Conservation (phyloP, 2,888 invertebrate species). For the Pollenia amentaria region DNA sequence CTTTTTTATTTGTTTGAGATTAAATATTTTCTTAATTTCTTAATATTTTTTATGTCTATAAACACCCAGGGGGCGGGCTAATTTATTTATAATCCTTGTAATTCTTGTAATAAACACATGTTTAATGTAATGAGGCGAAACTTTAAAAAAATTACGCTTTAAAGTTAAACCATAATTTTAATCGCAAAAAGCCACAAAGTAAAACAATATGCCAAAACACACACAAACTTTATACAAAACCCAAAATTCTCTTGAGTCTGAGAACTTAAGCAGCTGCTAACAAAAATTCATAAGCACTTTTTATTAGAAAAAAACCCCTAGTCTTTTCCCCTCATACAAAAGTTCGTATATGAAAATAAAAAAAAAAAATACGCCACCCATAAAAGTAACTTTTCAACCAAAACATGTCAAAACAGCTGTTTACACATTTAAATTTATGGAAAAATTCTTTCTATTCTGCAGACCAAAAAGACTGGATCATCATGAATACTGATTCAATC, state of each 20-base stretch:
- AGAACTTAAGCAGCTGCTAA: constrained; percentile 62
- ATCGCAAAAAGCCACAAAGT: constrained; percentile 33
- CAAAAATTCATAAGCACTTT: neutral
- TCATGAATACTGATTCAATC: constrained; percentile 34
- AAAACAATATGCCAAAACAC: constrained; percentile 44
- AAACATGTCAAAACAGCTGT: constrained; percentile 81
- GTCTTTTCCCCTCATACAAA: constrained; percentile 25
- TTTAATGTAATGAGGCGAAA: neutral
- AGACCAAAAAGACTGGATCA: constrained; percentile 27
- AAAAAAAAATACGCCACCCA: constrained; percentile 59
- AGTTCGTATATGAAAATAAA: constrained; percentile 20
- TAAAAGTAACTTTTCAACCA: constrained; percentile 70
- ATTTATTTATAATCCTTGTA: constrained; percentile 63
- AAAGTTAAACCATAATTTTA: constrained; percentile 20
- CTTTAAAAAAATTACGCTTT: neutral
- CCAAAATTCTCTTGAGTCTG: constrained; percentile 57
- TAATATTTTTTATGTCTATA: neutral
- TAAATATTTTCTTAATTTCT: no score
- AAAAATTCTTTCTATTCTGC: constrained; percentile 21
- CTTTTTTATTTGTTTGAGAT: no score
- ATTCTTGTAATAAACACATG: constrained; percentile 49
- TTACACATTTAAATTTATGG: constrained; percentile 78
- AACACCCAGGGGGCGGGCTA: constrained; percentile 11
- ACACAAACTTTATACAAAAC: constrained; percentile 28
- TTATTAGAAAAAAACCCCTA: neutral